Base-by-base conservation (phyloP, 2,888 invertebrate genomes). In the Tachina grossa region DNA sequence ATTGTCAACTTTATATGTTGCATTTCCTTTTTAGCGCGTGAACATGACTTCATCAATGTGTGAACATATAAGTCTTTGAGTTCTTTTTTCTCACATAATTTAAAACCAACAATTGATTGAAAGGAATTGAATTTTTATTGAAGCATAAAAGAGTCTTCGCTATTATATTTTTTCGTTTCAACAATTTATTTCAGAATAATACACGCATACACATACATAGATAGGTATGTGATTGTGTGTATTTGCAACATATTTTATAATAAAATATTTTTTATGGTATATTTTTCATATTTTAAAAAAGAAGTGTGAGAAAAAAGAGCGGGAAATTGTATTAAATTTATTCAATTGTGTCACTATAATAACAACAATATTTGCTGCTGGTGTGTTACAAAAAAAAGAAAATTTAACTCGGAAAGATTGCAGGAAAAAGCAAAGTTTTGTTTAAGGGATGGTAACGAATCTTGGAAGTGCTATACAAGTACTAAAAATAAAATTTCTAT, bases 121-220 rank as follows among this genome's bases (percentile, higher is more conserved):
- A 87, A 84, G 82, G 75, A 88, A 86, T 87, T 87, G 86, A 84
- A 84, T 87, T 88, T 87, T 88, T 88, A 87, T 87, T 87, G 87
- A 87, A 85, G 80, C 87, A 86, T 87, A 87, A 87, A 87, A 87
- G 76, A 79, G 75, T 83, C 72, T 75, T 69, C 57, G 41, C n/a
- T 63, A 11, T n/a, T 66, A 13, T 74, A 9, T 16, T 47, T 22
- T 79, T 55, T 65, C 49, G 22, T 71, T 49, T 53, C 43, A 77
- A 69, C 74, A 71, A 43, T 65, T 49, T 47, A 68, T 53, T 71
- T 59, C 47, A 53, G 13, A 39, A 47, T 31, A 14, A 14, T 10
- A 57, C 31, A 39, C 39, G 11, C 13, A 39, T 6, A 9, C 39
- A 16, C 13, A 39, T 6, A 9, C n/a, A 49, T 13, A 66, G n/a